Evolutionary conservation across 1,140 invertebrate genomes (phyloP).

Genomic region (Anadara kagoshimensis): DNA sequence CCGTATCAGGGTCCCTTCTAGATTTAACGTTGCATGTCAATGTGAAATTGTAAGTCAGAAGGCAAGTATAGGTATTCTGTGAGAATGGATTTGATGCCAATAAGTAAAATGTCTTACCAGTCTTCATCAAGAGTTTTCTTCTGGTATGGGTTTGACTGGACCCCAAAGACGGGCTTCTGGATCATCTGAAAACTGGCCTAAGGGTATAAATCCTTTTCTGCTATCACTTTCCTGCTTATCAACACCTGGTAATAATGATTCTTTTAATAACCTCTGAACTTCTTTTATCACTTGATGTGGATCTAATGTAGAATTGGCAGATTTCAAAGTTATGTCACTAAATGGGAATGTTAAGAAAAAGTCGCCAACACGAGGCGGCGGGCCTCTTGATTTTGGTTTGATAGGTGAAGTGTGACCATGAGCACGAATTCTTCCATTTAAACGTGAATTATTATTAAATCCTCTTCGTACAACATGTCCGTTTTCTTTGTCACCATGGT

Average conservation of each 20-base stretch:
- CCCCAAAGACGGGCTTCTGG: slow-evolving; percentile 41
- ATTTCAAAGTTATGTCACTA: slow-evolving; percentile 59
- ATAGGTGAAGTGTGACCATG: not conserved
- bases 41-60: too few species aligned
- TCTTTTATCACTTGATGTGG: slow-evolving; percentile 58
- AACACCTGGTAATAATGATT: slow-evolving; percentile 33
- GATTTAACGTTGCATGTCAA: too few species aligned
- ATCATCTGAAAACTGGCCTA: slow-evolving; percentile 18
- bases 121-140: slow-evolving; percentile 5
- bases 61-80: too few species aligned
- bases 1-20: too few species aligned
- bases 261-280: slow-evolving; percentile 51
- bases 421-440: not conserved
- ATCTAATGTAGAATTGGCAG: slow-evolving; percentile 53
- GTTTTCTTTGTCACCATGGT: too few species aligned
- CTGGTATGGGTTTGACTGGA: slow-evolving; percentile 44
- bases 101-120: too few species aligned
- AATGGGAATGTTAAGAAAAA: slow-evolving; percentile 69
- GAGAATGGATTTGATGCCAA: too few species aligned
- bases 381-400: slow-evolving; percentile 38
- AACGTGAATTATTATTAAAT: not conserved
- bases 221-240: slow-evolving; percentile 36
- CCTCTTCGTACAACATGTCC: too few species aligned
- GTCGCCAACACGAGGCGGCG: slow-evolving; percentile 52
- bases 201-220: slow-evolving; percentile 45